Evolutionary conservation across 2,888 invertebrate genomes (phyloP), one percentile per base, ranked within the genome.

Genomic region (Anaspis maculata): DNA sequence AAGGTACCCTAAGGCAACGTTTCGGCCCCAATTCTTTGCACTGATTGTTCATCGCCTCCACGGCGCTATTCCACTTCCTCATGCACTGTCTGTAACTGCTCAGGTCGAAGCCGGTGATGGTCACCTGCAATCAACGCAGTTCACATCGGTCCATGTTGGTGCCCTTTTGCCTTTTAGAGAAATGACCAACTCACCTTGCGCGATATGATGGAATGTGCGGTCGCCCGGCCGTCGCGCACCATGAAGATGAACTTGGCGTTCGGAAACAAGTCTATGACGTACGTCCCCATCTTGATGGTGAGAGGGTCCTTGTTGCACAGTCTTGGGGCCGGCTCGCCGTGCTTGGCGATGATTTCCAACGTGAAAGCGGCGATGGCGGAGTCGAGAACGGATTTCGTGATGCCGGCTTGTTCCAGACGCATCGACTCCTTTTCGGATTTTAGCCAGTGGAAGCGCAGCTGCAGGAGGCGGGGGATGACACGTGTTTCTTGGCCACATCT

Each of bases 251-350:
- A 98, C 70, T 96, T 96, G 37, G 95, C 86, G 62, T 94, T 92
- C 26, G 98, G 97, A 70, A 98, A 99, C 40, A 98, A 73, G 61
- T 90, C 86, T 44, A 88, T 78, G 53, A 99, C 83, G 67, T 91
- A 97, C 32, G 85, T 82, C 59, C 94, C 94, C 76, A 94, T 94
- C 71, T 96, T 96, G 49, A 98, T 76, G 36, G 95, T 95, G 49
- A 98, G 81, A 30, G 98, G 98, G 70, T 98, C 98, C 70, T 98
- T 98, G 74, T 98, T 98, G 73, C 98, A 98, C 43, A 97, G 77
- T 30, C 95, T 74, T 40, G 88, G 81, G 32, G 97, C 96, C 15
- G 91, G 85, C 56, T 92, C 91, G 25, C 97, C 97, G 69, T 98
- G 96, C 49, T 86, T 83, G 38, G 90, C 92, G 54, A 96, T 94